These are phyloP conservation scores for Stegophylla sp. DNA, from an alignment of 2,888 invertebrate species.

Conservation along the genomic window DNA sequence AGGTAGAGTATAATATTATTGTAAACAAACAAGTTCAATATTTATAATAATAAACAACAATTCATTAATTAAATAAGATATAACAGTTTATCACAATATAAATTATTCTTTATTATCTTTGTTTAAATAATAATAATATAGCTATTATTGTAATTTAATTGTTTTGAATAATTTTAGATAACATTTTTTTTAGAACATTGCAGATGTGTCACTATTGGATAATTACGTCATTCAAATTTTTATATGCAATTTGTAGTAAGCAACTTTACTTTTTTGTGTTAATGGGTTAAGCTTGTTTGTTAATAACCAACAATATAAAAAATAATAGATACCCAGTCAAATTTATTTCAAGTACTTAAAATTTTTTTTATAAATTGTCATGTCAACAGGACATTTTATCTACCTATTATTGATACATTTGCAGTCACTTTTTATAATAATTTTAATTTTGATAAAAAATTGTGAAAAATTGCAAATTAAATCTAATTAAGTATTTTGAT, in stretches of 20 bases:
- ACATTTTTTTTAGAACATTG: conserved; percentile 33
- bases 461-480: no score
- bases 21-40: background rate
- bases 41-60: conserved; percentile 5
- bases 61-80: background rate
- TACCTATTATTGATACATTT: no score
- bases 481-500: no score
- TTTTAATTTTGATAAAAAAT: no score
- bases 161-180: conserved; percentile 32
- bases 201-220: conserved; percentile 16
- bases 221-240: conserved; percentile 33
- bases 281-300: conserved; percentile 26
- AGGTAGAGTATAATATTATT: conserved; percentile 19
- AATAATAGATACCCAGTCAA: no score
- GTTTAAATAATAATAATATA: background rate
- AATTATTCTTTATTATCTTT: background rate
- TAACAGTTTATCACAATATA: no score
- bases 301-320: background rate
- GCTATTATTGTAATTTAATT: conserved; percentile 21
- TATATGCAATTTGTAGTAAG: conserved; percentile 28
- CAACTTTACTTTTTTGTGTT: conserved; percentile 44
- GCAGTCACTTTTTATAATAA: no score
- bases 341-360: no score
- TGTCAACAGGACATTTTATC: no score
- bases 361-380: no score